Evolutionary conservation across 2,113 vertebrate genomes (phyloP).

Genomic region (Salminus brasiliensis): DNA sequence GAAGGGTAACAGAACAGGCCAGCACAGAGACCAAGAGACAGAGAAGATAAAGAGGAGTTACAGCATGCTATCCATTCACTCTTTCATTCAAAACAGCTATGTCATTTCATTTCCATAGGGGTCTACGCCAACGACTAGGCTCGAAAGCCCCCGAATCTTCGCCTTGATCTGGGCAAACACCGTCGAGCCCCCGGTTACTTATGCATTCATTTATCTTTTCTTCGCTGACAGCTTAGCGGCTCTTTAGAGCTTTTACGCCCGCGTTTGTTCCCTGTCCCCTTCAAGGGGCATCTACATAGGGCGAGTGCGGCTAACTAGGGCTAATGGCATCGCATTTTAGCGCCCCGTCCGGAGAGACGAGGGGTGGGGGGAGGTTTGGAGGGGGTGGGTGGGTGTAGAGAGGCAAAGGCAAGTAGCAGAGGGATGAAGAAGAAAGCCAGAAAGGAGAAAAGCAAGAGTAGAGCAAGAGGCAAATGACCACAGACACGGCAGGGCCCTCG

Average conservation of each 20-base stretch:
- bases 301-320: conserved; percentile 83
- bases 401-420: conserved; percentile 6
- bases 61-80: conserved; percentile 17
- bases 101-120: conserved; percentile 82
- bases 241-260: conserved; percentile 82
- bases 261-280: conserved; percentile 83
- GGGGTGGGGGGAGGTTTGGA: neutral
- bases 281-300: conserved; percentile 84
- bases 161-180: conserved; percentile 94
- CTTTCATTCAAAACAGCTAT: conserved; percentile 76
- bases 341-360: conserved; percentile 71
- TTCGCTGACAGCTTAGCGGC: conserved; percentile 89
- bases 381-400: conserved; percentile 54
- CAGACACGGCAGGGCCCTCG: conserved; percentile 83
- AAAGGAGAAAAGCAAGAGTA: conserved; percentile 40
- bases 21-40: conserved; percentile 55
- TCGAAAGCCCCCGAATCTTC: conserved; percentile 88
- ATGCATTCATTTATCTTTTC: conserved; percentile 94
- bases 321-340: conserved; percentile 85
- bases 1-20: conserved; percentile 33
- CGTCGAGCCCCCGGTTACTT: conserved; percentile 79
- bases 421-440: conserved; percentile 74
- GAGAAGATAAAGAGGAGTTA: conserved; percentile 62
- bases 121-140: conserved; percentile 86
- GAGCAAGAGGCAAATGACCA: conserved; percentile 83